Conservation (phyloP, 2,113 vertebrate genomes). For the Illadopsis cleaveri region DNA sequence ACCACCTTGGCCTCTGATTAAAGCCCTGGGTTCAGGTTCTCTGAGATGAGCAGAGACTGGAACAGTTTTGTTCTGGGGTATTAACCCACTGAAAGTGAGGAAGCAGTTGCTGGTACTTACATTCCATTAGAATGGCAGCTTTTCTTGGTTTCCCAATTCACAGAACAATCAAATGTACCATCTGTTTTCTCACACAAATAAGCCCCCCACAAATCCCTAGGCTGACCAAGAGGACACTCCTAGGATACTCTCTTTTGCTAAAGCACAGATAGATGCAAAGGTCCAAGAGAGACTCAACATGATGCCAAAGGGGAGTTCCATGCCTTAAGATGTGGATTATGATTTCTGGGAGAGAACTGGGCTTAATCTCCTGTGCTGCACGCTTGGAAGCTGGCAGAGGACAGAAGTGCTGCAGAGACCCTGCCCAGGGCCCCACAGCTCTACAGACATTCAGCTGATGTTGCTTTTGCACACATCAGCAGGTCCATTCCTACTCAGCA, state of each 20-base stretch:
- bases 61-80: background rate
- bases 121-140: background rate
- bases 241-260: background rate
- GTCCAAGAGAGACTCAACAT: background rate
- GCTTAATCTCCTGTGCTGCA: background rate
- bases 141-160: background rate
- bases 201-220: accelerated
- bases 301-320: background rate
- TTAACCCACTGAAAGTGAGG: background rate
- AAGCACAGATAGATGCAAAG: background rate
- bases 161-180: background rate
- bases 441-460: background rate
- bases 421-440: background rate
- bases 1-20: background rate
- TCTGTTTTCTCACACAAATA: background rate
- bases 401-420: background rate
- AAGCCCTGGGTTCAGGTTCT: background rate
- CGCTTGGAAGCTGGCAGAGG: background rate
- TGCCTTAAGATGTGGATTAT: background rate
- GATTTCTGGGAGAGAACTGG: background rate
- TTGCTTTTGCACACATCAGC: background rate
- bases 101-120: background rate
- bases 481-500: background rate
- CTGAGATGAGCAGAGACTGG: background rate
- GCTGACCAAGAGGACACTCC: background rate